Evolutionary conservation across 2,113 vertebrate genomes (phyloP).

Genomic region (rat (Rattus norvegicus)): DNA sequence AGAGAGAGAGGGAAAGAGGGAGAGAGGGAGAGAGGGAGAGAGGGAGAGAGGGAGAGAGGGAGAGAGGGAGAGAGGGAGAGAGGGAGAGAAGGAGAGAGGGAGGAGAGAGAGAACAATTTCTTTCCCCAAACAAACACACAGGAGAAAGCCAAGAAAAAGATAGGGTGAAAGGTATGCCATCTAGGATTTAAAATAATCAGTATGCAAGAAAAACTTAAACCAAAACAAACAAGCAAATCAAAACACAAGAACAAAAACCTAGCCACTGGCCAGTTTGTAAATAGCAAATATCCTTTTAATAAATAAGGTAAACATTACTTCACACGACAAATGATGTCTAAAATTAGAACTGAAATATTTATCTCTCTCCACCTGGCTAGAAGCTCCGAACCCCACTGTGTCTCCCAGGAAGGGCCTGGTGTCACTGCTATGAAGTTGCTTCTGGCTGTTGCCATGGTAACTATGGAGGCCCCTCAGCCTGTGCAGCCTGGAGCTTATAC

Average conservation of each 20-base stretch:
- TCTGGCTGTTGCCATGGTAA: not conserved
- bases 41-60: too few species aligned
- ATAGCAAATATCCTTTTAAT: not conserved
- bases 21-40: too few species aligned
- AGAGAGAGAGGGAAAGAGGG: too few species aligned
- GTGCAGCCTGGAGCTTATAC: not conserved
- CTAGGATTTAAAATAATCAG: constrained; percentile 23
- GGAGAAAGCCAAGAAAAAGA: not conserved
- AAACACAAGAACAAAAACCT: not conserved
- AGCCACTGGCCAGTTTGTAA: not conserved
- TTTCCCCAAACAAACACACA: not conserved
- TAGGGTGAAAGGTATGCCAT: not conserved
- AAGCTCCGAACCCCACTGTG: not conserved
- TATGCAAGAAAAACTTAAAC: not conserved
- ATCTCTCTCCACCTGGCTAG: not conserved
- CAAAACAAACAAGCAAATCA: not conserved
- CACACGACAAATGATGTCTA: not conserved
- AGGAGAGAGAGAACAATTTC: not conserved
- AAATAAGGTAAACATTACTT: not conserved
- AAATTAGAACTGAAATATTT: constrained; percentile 2
- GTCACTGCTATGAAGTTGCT: not conserved
- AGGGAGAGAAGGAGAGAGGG: not conserved
- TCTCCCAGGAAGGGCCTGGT: not conserved
- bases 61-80: not conserved
- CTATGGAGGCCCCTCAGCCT: too few species aligned